A percentile compares a stretch with the other conserved stretches of the same genome.
phyloP scores from a whole-genome alignment of 2,888 invertebrate species.

The Drosophila kambysellisi region DNA sequence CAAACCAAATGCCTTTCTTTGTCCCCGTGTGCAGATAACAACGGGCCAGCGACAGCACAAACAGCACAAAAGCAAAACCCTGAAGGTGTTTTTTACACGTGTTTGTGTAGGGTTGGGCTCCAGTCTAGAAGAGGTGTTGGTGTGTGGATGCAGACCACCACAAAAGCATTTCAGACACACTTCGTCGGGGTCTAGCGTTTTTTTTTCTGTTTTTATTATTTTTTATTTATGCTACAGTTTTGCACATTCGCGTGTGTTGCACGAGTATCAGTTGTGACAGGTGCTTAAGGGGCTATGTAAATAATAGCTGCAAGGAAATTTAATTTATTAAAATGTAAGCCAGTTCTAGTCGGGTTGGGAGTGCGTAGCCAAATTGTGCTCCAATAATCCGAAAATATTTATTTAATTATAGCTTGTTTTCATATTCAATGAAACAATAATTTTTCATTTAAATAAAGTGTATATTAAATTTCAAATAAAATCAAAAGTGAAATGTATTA shows the following conservation, averaged over 20 bases:
- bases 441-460: background rate
- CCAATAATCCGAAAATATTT: background rate
- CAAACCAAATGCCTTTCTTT: conserved; percentile 68
- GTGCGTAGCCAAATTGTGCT: background rate
- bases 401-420: background rate
- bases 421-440: background rate
- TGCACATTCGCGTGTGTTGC: conserved; percentile 3
- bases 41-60: conserved; percentile 21
- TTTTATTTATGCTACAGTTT: conserved; percentile 15
- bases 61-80: conserved; percentile 39
- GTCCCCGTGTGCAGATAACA: conserved; percentile 56
- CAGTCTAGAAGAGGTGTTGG: background rate
- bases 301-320: conserved; percentile 10
- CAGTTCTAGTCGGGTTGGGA: background rate
- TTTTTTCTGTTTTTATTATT: conserved; percentile 20
- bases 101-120: conserved; percentile 2
- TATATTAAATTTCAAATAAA: background rate
- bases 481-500: too few relatives aligned
- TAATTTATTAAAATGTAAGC: background rate
- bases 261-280: conserved; percentile 24
- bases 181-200: conserved; percentile 42
- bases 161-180: conserved; percentile 50
- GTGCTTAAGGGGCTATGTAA: background rate
- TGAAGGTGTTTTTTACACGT: conserved; percentile 36
- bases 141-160: background rate